Percentiles rank a stretch among this genome's conserved stretches.
Conservation (phyloP, 2,888 invertebrate genomes). For the Bellardia bayeri region DNA sequence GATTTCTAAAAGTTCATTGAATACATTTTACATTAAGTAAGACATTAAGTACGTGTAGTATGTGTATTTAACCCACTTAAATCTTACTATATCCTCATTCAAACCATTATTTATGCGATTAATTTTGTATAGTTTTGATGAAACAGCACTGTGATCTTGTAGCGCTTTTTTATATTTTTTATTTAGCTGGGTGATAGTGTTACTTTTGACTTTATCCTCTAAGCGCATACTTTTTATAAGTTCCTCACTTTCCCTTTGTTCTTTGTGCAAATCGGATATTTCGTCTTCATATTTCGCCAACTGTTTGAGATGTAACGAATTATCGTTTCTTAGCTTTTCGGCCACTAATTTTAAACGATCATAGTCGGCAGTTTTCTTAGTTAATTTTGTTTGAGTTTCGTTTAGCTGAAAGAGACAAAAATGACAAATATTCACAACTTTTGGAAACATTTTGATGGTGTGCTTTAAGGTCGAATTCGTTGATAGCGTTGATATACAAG, state of each 20-base stretch:
- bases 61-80: slow-evolving; percentile 73
- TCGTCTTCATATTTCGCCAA: slow-evolving; percentile 78
- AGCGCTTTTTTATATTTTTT: slow-evolving; percentile 78
- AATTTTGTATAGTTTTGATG: slow-evolving; percentile 78
- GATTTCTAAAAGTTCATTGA: slow-evolving; percentile 75
- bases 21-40: neutral
- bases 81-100: slow-evolving; percentile 77
- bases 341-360: slow-evolving; percentile 77
- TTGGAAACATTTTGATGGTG: no score
- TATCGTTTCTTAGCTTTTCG: slow-evolving; percentile 78
- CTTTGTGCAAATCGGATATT: slow-evolving; percentile 75
- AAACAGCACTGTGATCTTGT: slow-evolving; percentile 78
- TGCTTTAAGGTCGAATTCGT: no score
- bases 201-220: slow-evolving; percentile 77
- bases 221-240: slow-evolving; percentile 76
- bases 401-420: slow-evolving; percentile 66
- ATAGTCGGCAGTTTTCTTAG: slow-evolving; percentile 75
- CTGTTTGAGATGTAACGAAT: slow-evolving; percentile 73
- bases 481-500: no score
- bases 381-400: slow-evolving; percentile 75
- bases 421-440: no score
- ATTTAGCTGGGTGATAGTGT: slow-evolving; percentile 76
- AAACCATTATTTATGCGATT: slow-evolving; percentile 76
- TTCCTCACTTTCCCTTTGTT: slow-evolving; percentile 77
- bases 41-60: neutral